Evolutionary conservation across 2,113 vertebrate genomes (phyloP).

Genomic region (Myanophis thanlyinensis): DNA sequence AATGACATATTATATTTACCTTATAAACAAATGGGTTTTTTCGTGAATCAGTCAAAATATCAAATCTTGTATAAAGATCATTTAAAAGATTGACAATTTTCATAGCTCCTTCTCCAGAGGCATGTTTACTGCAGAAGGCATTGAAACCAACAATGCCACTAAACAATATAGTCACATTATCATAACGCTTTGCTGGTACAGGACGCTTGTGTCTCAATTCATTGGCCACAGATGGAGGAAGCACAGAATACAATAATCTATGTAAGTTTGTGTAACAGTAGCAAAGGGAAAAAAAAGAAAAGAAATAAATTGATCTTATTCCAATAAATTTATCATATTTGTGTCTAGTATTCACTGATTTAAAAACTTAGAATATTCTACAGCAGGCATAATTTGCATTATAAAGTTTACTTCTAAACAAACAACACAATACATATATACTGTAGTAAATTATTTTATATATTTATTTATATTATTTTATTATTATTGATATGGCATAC

Average conservation of each 20-base stretch:
- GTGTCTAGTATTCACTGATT: not conserved
- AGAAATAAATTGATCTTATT: not conserved
- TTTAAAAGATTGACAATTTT: slow-evolving; percentile 99
- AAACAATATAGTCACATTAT: slow-evolving; percentile 97
- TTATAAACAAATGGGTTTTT: slow-evolving; percentile 98
- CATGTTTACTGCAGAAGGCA: slow-evolving; percentile 95
- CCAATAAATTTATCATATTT: not conserved
- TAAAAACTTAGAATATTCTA: not conserved
- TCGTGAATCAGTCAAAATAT: slow-evolving; percentile 95
- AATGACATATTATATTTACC: slow-evolving; percentile 69
- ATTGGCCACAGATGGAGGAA: slow-evolving; percentile 95
- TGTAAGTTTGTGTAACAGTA: not conserved
- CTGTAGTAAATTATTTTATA: not conserved
- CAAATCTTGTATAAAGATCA: slow-evolving; percentile 96
- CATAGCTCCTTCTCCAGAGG: slow-evolving; percentile 97
- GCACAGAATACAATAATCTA: slow-evolving; percentile 93
- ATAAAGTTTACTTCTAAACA: not conserved
- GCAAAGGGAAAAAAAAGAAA: not conserved
- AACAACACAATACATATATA: not conserved
- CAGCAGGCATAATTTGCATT: slow-evolving; percentile 10
- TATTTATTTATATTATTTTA: not conserved
- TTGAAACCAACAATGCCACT: slow-evolving; percentile 99
- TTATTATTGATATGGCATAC: not conserved
- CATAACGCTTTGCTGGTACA: slow-evolving; percentile 93
- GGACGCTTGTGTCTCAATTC: slow-evolving; percentile 97